A percentile compares a stretch with the other conserved stretches of the same genome.
These are phyloP conservation scores for Malacoraja senta DNA, from an alignment of 2,797 vertebrate species.

Conservation along the genomic window DNA sequence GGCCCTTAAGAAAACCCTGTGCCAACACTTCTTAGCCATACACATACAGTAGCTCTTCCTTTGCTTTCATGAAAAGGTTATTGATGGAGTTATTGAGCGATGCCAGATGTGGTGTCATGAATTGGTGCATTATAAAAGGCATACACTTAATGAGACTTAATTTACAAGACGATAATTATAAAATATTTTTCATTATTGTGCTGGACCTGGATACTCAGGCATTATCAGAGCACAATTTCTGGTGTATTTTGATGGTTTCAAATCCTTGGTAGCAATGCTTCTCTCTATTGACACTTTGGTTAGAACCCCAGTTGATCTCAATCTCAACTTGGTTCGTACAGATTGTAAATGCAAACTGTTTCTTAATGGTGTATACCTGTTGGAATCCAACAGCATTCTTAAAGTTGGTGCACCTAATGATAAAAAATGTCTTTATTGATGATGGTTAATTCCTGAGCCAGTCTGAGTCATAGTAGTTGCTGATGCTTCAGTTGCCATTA, in stretches of 20 bases:
- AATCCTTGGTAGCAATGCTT: background rate
- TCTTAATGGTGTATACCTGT: background rate
- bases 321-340: background rate
- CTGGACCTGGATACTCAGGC: background rate
- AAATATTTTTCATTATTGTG: background rate
- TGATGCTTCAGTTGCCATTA: background rate
- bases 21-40: too few relatives aligned
- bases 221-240: background rate
- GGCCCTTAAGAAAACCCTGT: too few relatives aligned
- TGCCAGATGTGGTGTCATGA: background rate
- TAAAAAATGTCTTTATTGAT: background rate
- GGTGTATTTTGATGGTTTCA: background rate
- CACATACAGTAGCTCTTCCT: too few relatives aligned
- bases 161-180: background rate
- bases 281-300: background rate
- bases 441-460: background rate
- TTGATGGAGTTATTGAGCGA: too few relatives aligned
- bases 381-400: background rate
- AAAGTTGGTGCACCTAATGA: background rate
- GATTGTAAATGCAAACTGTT: background rate
- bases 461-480: background rate
- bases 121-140: background rate
- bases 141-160: background rate
- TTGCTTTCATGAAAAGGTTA: too few relatives aligned
- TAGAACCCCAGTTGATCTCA: background rate